A percentile compares a stretch with the other conserved stretches of the same genome.
Evolutionary conservation across 2,797 vertebrate species (phyloP).

Genomic region (Bradypus variegatus): DNA sequence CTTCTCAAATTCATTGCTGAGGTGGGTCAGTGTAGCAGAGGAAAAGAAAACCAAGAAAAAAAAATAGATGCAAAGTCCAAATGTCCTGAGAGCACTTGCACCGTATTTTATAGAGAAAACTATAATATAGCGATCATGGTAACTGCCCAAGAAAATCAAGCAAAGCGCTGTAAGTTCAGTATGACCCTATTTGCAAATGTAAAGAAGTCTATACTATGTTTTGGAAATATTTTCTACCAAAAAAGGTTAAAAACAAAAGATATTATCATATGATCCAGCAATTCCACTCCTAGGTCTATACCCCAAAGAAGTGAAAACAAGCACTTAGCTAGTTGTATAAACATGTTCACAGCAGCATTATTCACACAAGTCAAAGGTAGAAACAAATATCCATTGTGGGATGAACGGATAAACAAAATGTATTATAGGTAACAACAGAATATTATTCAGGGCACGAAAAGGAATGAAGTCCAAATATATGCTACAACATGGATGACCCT

Average conservation of each 20-base stretch:
- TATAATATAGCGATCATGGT: not conserved
- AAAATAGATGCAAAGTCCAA: not conserved
- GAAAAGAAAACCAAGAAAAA: not conserved
- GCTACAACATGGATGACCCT: too few relatives aligned
- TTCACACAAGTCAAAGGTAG: too few relatives aligned
- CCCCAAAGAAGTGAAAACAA: too few relatives aligned
- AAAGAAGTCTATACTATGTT: not conserved
- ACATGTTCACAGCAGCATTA: too few relatives aligned
- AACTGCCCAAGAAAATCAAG: slow-evolving; percentile 9
- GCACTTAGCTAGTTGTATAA: too few relatives aligned
- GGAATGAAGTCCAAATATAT: too few relatives aligned
- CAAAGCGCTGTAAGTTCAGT: not conserved
- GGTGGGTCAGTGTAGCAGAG: not conserved
- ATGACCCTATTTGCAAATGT: not conserved
- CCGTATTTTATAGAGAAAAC: not conserved
- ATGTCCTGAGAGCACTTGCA: not conserved
- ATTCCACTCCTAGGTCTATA: not conserved
- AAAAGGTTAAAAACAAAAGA: not conserved
- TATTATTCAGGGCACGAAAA: too few relatives aligned
- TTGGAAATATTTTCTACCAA: not conserved
- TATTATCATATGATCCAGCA: not conserved
- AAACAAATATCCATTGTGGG: too few relatives aligned
- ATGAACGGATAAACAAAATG: too few relatives aligned
- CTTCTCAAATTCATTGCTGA: not conserved
- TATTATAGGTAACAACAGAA: too few relatives aligned